phyloP scores from a whole-genome alignment of 2,113 vertebrate species.

The Tupaia chinensis region DNA sequence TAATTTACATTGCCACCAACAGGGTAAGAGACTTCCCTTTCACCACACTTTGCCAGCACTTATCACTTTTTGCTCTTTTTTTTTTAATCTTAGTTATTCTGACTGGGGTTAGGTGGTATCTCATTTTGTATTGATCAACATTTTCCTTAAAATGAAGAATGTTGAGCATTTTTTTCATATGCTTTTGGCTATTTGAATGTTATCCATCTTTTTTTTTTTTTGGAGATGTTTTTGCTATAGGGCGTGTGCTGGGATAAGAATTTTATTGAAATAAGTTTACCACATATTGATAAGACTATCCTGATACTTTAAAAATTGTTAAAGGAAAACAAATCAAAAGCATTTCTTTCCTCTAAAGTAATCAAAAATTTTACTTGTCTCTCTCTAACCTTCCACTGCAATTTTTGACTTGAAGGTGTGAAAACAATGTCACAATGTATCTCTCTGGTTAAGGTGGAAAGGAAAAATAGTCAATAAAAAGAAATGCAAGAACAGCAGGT shows the following conservation, averaged over 20 bases:
- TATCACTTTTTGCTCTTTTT: too few relatives aligned
- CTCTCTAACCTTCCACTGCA: accelerated
- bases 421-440: background rate
- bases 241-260: background rate
- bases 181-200: too few relatives aligned
- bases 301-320: background rate
- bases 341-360: accelerated
- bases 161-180: too few relatives aligned
- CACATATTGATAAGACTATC: background rate
- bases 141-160: too few relatives aligned
- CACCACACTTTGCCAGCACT: too few relatives aligned
- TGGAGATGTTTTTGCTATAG: too few relatives aligned
- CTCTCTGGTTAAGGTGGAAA: background rate
- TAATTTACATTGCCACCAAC: too few relatives aligned
- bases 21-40: too few relatives aligned
- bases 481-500: background rate
- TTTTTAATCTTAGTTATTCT: too few relatives aligned
- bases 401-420: background rate
- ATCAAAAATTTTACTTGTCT: background rate
- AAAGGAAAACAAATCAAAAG: background rate
- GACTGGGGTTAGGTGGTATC: too few relatives aligned
- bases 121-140: too few relatives aligned
- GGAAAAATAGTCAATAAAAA: background rate
- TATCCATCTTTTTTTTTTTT: too few relatives aligned
- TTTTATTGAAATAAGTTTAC: background rate